Evolutionary conservation across 2,888 invertebrate species (phyloP), one percentile per base, ranked within the genome.

Genomic region (Tetanocera ferruginea): DNA sequence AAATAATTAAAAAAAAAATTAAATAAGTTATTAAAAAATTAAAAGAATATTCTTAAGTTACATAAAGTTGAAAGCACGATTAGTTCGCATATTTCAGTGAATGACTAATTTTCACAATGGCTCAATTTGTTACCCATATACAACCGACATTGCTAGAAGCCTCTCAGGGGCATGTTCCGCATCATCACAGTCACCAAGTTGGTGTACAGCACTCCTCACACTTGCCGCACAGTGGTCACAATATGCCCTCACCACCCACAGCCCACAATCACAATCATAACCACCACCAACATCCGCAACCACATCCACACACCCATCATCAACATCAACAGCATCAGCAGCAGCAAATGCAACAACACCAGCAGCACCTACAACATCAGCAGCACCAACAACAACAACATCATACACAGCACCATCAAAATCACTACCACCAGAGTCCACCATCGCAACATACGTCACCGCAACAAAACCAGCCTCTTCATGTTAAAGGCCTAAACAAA

Each of bases 71-170:
- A 49, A 31, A 67, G 5, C 31, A 67, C 25, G 6, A 60, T 55
- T 55, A 28, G 23, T 9, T 23, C 28, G 43, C 43, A 43, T 37
- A 37, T 43, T 43, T 28, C 34, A 64, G 4, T 64, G 34, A 64
- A 31, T 64, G 64, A n/a, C 34, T 31, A 64, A 64, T 34, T 37
- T n/a, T 60, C 31, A 78, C 83, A 79, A 92, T 92, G 92, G 92
- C 92, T 82, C 92, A 92, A 86, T 92, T 92, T 85, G 92, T 92
- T 79, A 92, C 92, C 69, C 92, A 92, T 83, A 92, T 92, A 82
- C 92, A 92, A 86, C 92, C 92, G 52, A 92, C 92, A 34, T 86
- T 92, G 87, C 87, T 92, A 86, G 92, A 92, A 87, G 91, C 92
- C 31, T 91, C 92, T 60, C 92, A 91, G 86, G 89, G 89, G 82